Evolutionary conservation across 2,113 vertebrate genomes (phyloP).

Genomic region (Tachysurus fulvidraco): DNA sequence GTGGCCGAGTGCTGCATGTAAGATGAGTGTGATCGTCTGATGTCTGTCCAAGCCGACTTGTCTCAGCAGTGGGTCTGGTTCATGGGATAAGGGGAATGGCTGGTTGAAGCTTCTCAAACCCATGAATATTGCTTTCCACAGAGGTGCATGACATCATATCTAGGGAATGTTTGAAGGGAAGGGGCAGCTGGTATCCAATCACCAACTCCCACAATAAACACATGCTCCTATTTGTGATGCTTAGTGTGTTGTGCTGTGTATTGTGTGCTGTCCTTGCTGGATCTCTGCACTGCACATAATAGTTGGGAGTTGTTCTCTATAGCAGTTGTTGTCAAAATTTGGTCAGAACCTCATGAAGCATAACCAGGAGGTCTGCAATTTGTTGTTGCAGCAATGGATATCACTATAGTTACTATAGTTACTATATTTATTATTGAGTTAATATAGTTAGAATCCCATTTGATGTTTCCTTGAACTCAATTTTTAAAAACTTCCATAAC

Average conservation of each 20-base stretch:
- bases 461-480: not conserved
- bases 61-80: conserved; percentile 39
- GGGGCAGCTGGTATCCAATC: conserved; percentile 22
- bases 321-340: not conserved
- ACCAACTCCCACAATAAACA: not conserved
- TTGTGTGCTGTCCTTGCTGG: not conserved
- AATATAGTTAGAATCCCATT: not conserved
- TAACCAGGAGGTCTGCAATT: not conserved
- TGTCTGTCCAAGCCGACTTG: conserved; percentile 35
- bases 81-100: conserved; percentile 22
- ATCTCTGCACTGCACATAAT: not conserved
- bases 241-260: not conserved
- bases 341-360: not conserved
- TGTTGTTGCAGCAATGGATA: not conserved
- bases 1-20: conserved; percentile 27
- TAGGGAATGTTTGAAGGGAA: conserved; percentile 34
- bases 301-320: not conserved
- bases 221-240: not conserved
- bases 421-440: not conserved
- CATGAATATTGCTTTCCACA: conserved; percentile 26
- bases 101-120: conserved; percentile 15
- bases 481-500: not conserved
- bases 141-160: conserved; percentile 35
- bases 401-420: not conserved
- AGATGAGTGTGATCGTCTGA: conserved; percentile 40